phyloP scores from a whole-genome alignment of 2,113 vertebrate species.

The Takifugu flavidus region DNA sequence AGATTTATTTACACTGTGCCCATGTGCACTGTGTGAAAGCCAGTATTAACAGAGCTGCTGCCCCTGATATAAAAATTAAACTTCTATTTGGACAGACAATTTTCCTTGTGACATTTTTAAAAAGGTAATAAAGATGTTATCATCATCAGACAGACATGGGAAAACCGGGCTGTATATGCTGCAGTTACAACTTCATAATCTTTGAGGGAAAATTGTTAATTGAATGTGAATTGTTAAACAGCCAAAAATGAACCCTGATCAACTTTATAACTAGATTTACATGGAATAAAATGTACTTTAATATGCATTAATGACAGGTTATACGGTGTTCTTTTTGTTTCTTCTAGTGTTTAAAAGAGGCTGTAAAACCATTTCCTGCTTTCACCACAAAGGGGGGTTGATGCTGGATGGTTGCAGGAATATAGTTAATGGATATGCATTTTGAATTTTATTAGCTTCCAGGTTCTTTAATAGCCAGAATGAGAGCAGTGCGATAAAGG shows the following conservation, averaged over 20 bases:
- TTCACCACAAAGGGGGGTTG: conserved; percentile 54
- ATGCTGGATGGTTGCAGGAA: conserved; percentile 16
- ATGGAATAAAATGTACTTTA: too few species aligned
- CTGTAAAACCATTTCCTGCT: conserved; percentile 40
- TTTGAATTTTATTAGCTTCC: conserved; percentile 22
- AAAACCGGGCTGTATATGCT: too few species aligned
- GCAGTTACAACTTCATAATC: too few species aligned
- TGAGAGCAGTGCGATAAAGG: not conserved
- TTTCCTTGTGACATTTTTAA: too few species aligned
- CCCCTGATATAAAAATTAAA: not conserved
- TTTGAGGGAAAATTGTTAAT: too few species aligned
- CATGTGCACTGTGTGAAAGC: not conserved
- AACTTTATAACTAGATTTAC: too few species aligned
- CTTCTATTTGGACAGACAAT: too few species aligned
- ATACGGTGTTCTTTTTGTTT: too few species aligned
- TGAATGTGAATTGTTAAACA: too few species aligned
- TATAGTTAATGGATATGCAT: conserved; percentile 22
- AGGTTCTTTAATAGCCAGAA: not conserved
- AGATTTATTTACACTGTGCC: not conserved
- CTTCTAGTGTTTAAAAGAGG: conserved; percentile 13
- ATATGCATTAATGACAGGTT: too few species aligned
- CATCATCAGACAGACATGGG: conserved; percentile 12
- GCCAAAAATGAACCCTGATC: too few species aligned
- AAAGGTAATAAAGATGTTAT: conserved; percentile 7
- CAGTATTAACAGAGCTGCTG: conserved; percentile 6